These are phyloP conservation scores for Sinotaia quadrata DNA, from an alignment of 2,888 invertebrate species.

Conservation along the genomic window DNA sequence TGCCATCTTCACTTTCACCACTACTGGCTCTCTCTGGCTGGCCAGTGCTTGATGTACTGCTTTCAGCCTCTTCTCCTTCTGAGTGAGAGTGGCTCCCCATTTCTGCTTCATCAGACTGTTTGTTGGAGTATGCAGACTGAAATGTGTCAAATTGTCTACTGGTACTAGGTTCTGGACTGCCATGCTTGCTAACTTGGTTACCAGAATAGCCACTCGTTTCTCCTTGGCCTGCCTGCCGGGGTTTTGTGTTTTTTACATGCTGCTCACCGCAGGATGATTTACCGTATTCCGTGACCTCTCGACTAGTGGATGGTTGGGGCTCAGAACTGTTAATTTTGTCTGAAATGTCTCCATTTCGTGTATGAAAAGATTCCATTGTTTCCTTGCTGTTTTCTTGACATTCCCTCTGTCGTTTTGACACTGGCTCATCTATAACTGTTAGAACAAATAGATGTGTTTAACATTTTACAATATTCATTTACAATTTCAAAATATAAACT, in stretches of 20 bases:
- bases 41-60: no score
- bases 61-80: no score
- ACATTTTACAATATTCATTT: no score
- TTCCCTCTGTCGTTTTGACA: not conserved
- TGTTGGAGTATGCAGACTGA: not conserved
- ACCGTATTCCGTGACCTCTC: not conserved
- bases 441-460: not conserved
- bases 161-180: not conserved
- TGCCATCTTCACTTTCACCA: conserved; percentile 43
- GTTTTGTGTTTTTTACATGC: not conserved
- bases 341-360: no score
- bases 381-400: not conserved
- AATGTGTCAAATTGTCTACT: not conserved
- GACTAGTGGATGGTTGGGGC: not conserved
- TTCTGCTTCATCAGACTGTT: conserved; percentile 5
- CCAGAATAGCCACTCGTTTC: not conserved
- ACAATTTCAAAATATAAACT: no score
- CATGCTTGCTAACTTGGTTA: not conserved
- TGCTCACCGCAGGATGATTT: not conserved
- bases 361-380: no score
- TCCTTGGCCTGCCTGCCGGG: not conserved
- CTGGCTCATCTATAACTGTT: not conserved
- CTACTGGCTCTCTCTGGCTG: conserved; percentile 43
- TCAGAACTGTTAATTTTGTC: no score
- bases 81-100: no score